These are phyloP conservation scores for Tetraneura akinire DNA, from an alignment of 1,140 invertebrate species.

Conservation along the genomic window DNA sequence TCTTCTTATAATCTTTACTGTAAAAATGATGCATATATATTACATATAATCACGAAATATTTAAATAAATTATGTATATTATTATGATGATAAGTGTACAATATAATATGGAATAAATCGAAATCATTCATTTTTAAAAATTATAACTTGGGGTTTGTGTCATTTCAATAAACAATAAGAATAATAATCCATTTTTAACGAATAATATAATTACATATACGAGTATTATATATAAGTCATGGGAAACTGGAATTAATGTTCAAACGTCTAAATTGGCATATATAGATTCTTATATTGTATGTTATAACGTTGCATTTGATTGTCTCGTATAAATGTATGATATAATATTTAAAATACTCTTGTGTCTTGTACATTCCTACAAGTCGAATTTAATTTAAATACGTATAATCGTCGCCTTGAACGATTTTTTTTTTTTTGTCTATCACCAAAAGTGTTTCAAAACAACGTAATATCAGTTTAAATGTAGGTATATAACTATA, in stretches of 20 bases:
- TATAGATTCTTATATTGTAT: slow-evolving; percentile 5
- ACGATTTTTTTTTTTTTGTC: slow-evolving; percentile 33
- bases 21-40: no score
- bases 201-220: neutral
- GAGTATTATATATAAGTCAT: slow-evolving; percentile 16
- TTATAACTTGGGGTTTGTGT: neutral
- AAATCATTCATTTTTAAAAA: no score
- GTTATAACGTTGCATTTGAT: neutral
- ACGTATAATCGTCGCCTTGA: slow-evolving; percentile 28
- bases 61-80: no score
- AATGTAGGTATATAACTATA: slow-evolving; percentile 7
- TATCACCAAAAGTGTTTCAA: slow-evolving; percentile 30
- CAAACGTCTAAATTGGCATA: neutral
- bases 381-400: slow-evolving; percentile 10
- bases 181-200: neutral
- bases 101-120: no score
- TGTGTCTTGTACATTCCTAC: no score
- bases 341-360: neutral
- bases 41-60: no score
- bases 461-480: neutral
- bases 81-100: no score
- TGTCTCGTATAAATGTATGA: no score
- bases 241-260: slow-evolving; percentile 15
- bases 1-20: no score
- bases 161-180: neutral